Conservation (phyloP, 2,797 vertebrate species). For the Characodon lateralis region DNA sequence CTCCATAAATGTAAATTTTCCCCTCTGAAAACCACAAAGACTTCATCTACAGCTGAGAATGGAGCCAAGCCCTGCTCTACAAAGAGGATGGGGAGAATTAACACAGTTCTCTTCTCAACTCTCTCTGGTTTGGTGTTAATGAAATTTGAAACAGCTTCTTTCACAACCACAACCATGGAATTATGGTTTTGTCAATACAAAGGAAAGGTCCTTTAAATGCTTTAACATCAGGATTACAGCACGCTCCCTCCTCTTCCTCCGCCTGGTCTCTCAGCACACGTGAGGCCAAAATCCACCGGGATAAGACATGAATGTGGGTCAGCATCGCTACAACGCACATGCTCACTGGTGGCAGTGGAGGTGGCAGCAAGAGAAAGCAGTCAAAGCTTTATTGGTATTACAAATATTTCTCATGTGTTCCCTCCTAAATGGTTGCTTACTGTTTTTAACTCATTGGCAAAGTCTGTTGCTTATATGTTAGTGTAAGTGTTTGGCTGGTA, state of each 20-base stretch:
- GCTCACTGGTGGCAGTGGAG: slow-evolving; percentile 37
- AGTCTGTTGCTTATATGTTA: slow-evolving; percentile 57
- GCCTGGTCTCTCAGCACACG: slow-evolving; percentile 12
- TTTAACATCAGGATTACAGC: slow-evolving; percentile 59
- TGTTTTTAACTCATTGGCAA: slow-evolving; percentile 64
- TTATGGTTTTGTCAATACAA: slow-evolving; percentile 27
- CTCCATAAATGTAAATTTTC: slow-evolving; percentile 31
- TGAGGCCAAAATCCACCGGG: slow-evolving; percentile 50
- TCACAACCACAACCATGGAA: slow-evolving; percentile 20
- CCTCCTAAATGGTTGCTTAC: slow-evolving; percentile 48
- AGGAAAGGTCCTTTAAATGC: slow-evolving; percentile 47
- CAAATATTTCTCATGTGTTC: slow-evolving; percentile 59
- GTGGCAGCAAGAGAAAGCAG: slow-evolving; percentile 43
- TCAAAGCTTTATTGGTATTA: slow-evolving; percentile 40
- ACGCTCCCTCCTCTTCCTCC: slow-evolving; percentile 5
- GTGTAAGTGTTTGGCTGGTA: slow-evolving; percentile 27
- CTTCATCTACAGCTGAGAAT: slow-evolving; percentile 22
- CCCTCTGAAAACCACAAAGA: slow-evolving; percentile 17
- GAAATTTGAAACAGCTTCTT: slow-evolving; percentile 46
- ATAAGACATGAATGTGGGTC: slow-evolving; percentile 66
- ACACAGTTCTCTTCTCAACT: slow-evolving; percentile 24
- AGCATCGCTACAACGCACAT: slow-evolving; percentile 37
- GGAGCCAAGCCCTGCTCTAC: slow-evolving; percentile 19
- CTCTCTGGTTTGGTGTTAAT: slow-evolving; percentile 38
- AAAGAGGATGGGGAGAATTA: slow-evolving; percentile 30